Evolutionary conservation across 1,140 invertebrate species (phyloP).

Genomic region (Lanistes nyassanus): DNA sequence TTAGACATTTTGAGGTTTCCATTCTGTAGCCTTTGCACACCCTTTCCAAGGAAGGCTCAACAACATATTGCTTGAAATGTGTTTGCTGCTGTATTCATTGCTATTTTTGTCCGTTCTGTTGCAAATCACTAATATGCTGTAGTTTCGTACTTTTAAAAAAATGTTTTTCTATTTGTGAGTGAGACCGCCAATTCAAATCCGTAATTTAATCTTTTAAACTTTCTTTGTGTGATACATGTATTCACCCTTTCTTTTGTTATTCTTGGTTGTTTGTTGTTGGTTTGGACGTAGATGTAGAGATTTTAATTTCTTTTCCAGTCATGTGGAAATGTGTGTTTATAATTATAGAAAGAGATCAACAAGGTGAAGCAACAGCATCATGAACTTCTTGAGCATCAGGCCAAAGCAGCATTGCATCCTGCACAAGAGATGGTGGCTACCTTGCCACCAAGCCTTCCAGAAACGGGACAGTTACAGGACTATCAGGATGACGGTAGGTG

Average conservation of each 20-base stretch:
- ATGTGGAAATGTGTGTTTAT: conserved; percentile 9
- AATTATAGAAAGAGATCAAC: conserved; percentile 49
- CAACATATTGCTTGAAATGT: too few relatives aligned
- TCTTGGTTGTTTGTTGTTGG: background rate
- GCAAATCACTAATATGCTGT: too few relatives aligned
- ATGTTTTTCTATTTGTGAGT: too few relatives aligned
- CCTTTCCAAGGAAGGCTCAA: too few relatives aligned
- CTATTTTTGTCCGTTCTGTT: background rate
- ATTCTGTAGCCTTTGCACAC: too few relatives aligned
- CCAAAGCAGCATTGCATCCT: conserved; percentile 27
- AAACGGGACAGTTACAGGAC: background rate
- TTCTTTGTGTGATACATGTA: too few relatives aligned
- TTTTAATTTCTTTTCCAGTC: background rate
- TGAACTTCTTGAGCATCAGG: conserved; percentile 43
- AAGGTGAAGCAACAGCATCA: conserved; percentile 43
- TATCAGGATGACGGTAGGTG: conserved; percentile 11
- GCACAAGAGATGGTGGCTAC: background rate
- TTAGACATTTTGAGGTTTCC: too few relatives aligned
- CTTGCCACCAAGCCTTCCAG: background rate
- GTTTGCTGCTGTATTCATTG: background rate
- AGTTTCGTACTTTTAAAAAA: too few relatives aligned
- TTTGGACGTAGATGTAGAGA: background rate
- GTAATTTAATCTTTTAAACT: too few relatives aligned
- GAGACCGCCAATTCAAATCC: too few relatives aligned
- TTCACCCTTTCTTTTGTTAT: too few relatives aligned